Evolutionary conservation across 1,140 invertebrate genomes (phyloP), one percentile per base, ranked within the genome.

Genomic region (Heliothis virescens): DNA sequence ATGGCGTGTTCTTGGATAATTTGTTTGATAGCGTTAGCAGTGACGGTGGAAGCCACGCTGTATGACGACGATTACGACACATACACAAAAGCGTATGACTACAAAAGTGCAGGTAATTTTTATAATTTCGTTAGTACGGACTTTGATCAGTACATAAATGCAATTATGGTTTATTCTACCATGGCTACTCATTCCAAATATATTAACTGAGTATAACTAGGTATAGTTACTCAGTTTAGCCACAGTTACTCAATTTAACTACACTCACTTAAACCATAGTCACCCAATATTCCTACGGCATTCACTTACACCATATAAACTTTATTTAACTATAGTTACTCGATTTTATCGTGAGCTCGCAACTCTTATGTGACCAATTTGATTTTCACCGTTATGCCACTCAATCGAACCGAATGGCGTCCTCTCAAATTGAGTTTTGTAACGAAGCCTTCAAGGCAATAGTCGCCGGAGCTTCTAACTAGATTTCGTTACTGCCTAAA

Each of bases 21-120:
- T 76, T 81, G 76, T 47, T 62, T 75, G 47, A 18, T 90, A 85
- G 79, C 74, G 87, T 83, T 84, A 62, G 75, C 81, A 59, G 80
- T 82, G 15, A 86, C 60, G 47, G 78, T 81, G 21, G 82, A 89
- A 12, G 90, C 89, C 5, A 84, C 93, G 10, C 77, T 93, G 10
- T 94, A 94, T 63, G 93, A 94, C 80, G 91, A 93, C 41, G 93
- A 94, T 65, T 94, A 92, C 82, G 93, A 94, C 76, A 80, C 88
- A 9, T 94, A 93, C 79, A 94, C 93, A 0, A 91, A 87, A 82
- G 77, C 73, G n/a, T 92, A 92, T 69, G 91, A 94, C 83, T 92
- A 87, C 81, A 87, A 87, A 62, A 85, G 75, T 79, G 82, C 92
- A 81, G 93, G 93, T 94, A 87, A 92, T 80, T 55, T 41, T 34